Evolutionary conservation across 2,113 vertebrate species (phyloP).

Genomic region (Ascaphus truei): DNA sequence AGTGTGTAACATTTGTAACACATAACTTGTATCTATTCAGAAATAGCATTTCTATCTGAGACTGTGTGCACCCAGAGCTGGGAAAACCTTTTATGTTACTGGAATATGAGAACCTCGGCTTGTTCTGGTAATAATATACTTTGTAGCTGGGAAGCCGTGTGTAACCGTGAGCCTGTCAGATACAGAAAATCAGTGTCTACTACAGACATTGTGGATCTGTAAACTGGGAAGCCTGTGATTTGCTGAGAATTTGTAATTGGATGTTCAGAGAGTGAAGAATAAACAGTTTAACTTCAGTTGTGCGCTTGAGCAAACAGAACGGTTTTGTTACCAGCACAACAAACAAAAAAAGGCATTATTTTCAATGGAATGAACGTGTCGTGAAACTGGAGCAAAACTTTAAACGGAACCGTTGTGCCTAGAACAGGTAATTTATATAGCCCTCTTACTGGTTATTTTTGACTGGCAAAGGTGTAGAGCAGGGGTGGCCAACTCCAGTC

Average conservation of each 20-base stretch:
- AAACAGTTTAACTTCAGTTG: background rate
- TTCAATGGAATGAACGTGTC: too few relatives aligned
- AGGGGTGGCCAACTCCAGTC: too few relatives aligned
- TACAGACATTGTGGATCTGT: background rate
- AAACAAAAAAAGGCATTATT: too few relatives aligned
- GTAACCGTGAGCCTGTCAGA: background rate
- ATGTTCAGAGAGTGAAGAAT: background rate
- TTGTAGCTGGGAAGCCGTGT: background rate
- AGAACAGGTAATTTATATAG: background rate
- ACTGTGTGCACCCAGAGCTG: too few relatives aligned
- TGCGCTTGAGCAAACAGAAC: background rate
- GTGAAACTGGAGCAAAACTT: background rate
- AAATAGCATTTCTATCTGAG: too few relatives aligned
- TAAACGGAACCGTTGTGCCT: background rate
- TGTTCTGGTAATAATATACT: background rate
- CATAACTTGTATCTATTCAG: too few relatives aligned
- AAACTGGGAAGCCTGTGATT: background rate
- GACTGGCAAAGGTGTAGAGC: background rate
- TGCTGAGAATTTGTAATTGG: constrained; percentile 20
- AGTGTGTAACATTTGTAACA: too few relatives aligned
- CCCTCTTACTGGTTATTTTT: background rate
- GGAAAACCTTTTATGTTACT: too few relatives aligned
- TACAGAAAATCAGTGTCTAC: background rate
- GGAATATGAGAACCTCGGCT: background rate
- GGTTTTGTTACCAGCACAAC: too few relatives aligned